Evolutionary conservation across 2,113 vertebrate genomes (phyloP).

Genomic region (Pungitius pungitius): DNA sequence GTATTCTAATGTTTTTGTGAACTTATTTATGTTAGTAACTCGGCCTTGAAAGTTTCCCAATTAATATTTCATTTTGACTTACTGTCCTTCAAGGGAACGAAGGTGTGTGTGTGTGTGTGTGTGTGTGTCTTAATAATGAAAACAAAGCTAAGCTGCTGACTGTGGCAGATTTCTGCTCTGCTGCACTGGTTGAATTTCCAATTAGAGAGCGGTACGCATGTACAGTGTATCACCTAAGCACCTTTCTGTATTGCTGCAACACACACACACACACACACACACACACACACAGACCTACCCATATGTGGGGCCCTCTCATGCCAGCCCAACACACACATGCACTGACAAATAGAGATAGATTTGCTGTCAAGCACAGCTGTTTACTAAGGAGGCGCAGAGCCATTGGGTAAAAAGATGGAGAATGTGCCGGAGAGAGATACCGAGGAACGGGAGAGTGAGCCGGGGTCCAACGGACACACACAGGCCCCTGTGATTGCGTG

Average conservation of each 20-base stretch:
- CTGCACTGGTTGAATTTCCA: slow-evolving; percentile 78
- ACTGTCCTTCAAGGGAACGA: slow-evolving; percentile 47
- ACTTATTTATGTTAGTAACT: slow-evolving; percentile 17
- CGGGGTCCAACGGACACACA: slow-evolving; percentile 4
- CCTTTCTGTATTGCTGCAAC: slow-evolving; percentile 38
- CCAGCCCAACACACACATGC: slow-evolving; percentile 22
- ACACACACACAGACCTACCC: slow-evolving; percentile 15
- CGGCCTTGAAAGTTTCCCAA: slow-evolving; percentile 6
- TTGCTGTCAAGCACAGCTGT: slow-evolving; percentile 64
- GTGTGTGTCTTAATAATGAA: slow-evolving; percentile 72
- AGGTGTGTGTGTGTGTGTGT: slow-evolving; percentile 44
- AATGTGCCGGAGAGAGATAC: slow-evolving; percentile 9
- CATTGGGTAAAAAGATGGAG: slow-evolving; percentile 28
- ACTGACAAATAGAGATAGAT: slow-evolving; percentile 64
- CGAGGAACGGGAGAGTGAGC: slow-evolving; percentile 20
- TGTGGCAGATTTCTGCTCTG: slow-evolving; percentile 71
- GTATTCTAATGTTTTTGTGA: background rate
- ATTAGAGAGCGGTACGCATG: slow-evolving; percentile 63
- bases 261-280: slow-evolving; percentile 15
- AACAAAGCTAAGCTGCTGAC: slow-evolving; percentile 79
- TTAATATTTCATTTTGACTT: slow-evolving; percentile 45
- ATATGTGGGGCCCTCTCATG: slow-evolving; percentile 1
- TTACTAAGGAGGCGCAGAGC: slow-evolving; percentile 57
- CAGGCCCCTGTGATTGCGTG: background rate
- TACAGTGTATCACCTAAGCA: slow-evolving; percentile 50